A percentile compares a stretch with the other conserved stretches of the same genome.
Evolutionary conservation across 2,888 invertebrate genomes (phyloP).

Genomic region (Parascotia fuliginaria): DNA sequence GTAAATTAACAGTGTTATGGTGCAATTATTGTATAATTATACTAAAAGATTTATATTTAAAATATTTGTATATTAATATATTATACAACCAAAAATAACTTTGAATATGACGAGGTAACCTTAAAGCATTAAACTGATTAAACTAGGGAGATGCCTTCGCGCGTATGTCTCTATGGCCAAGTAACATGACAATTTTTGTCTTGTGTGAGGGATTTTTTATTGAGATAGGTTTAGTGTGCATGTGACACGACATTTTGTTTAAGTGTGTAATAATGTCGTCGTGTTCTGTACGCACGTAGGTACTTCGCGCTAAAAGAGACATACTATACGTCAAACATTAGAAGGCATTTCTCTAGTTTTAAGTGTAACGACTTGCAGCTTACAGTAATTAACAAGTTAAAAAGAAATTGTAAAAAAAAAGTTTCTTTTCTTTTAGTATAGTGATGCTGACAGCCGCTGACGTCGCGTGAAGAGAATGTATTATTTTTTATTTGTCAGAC

Average conservation of each 20-base stretch:
- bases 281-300: too few species aligned
- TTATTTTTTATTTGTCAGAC: conserved; percentile 8
- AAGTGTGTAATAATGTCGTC: too few species aligned
- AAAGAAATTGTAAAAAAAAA: conserved; percentile 14
- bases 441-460: conserved; percentile 41
- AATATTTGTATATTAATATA: conserved; percentile 33
- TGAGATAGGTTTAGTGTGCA: too few species aligned
- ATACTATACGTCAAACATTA: too few species aligned
- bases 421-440: conserved; percentile 39
- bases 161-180: too few species aligned
- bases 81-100: not conserved
- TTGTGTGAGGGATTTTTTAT: too few species aligned
- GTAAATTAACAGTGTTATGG: conserved; percentile 49
- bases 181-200: too few species aligned
- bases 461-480: conserved; percentile 28
- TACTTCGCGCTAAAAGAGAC: too few species aligned
- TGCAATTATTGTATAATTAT: conserved; percentile 55
- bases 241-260: too few species aligned
- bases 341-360: too few species aligned
- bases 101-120: conserved; percentile 26
- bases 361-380: conserved; percentile 19
- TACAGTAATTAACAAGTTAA: conserved; percentile 34
- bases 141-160: too few species aligned
- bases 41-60: conserved; percentile 41
- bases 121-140: too few species aligned